Evolutionary conservation across 2,797 vertebrate genomes (phyloP), one percentile per base, ranked within the genome.

Genomic region (Gallinago stenura): DNA sequence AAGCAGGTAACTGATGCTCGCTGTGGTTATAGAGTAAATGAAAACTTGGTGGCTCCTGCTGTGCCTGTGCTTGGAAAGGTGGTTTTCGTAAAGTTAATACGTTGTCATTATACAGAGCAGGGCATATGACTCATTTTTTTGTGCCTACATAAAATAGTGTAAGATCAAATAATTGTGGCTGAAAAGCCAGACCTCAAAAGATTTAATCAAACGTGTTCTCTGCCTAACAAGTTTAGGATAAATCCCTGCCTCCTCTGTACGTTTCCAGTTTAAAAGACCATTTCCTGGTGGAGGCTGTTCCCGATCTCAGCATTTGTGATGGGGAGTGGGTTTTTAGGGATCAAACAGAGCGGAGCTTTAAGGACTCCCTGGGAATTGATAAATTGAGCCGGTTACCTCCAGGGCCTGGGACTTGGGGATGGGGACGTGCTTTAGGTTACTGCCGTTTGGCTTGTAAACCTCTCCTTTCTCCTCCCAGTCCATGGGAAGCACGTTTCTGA

Each of bases 141-240:
- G 53, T 35, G 61, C 72, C 80, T 88, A 43, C 76, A 41, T 58
- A 58, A 72, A 93, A 65, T 76, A 56, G 10, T 78, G 5, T 14
- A 31, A 92, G 80, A 93, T 87, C 73, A 92, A 90, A 89, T 83
- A 79, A 76, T 30, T 76, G 90, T 87, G 83, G 70, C 83, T 82
- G 86, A 69, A 87, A 93, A 79, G 72, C 26, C 80, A 90, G 77
- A 51, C 86, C 93, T 93, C 77, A 48, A 46, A 76, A 84, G 88
- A 93, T 39, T 61, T 79, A 96, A 94, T 92, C 58, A 92, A 65
- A 35, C 7, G 0, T 12, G 6, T 69, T 81, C 80, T 71, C 69
- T 86, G 28, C 76, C 61, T 53, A 8, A 45, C 18, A 21, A 58
- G 31, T 56, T 69, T 1, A 53, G 88, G 83, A 89, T 54, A 53